A percentile compares a stretch with the other conserved stretches of the same genome.
phyloP scores from a whole-genome alignment of 2,797 vertebrate genomes.

The Phoxinus dragarum region DNA sequence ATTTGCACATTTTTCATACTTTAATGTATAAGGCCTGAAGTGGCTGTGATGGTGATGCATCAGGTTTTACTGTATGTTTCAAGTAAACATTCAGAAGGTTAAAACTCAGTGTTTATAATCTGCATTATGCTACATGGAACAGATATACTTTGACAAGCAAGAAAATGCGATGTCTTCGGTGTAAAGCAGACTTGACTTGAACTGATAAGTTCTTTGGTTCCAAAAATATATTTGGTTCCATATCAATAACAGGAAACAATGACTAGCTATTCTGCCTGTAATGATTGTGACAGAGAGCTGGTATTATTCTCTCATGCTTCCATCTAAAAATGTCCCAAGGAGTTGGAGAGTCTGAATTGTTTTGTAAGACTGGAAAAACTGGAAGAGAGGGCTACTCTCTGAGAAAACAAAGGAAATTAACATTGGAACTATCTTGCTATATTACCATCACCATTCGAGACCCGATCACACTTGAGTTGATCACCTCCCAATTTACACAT shows the following conservation, averaged over 20 bases:
- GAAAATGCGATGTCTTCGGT: background rate
- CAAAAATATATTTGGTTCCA: background rate
- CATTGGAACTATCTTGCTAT: too few relatives aligned
- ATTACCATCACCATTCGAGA: too few relatives aligned
- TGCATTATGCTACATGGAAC: background rate
- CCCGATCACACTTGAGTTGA: too few relatives aligned
- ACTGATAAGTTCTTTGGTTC: background rate
- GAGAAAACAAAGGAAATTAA: too few relatives aligned
- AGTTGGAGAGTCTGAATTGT: background rate
- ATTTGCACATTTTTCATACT: slow-evolving; percentile 6
- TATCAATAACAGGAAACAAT: background rate
- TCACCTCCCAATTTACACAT: too few relatives aligned
- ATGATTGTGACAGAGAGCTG: background rate
- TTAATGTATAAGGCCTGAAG: background rate
- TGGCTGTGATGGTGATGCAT: background rate
- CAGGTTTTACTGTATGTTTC: background rate
- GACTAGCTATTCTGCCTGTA: background rate
- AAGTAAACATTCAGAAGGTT: background rate
- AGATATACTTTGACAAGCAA: background rate
- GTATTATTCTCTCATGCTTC: background rate
- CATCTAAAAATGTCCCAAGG: background rate
- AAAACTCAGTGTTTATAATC: background rate
- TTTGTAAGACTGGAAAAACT: too few relatives aligned
- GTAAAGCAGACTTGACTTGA: background rate
- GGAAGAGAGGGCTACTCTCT: too few relatives aligned